Evolutionary conservation across 2,888 invertebrate genomes (phyloP), one percentile per base, ranked within the genome.

Genomic region (Brachypalpus laphriformis): DNA sequence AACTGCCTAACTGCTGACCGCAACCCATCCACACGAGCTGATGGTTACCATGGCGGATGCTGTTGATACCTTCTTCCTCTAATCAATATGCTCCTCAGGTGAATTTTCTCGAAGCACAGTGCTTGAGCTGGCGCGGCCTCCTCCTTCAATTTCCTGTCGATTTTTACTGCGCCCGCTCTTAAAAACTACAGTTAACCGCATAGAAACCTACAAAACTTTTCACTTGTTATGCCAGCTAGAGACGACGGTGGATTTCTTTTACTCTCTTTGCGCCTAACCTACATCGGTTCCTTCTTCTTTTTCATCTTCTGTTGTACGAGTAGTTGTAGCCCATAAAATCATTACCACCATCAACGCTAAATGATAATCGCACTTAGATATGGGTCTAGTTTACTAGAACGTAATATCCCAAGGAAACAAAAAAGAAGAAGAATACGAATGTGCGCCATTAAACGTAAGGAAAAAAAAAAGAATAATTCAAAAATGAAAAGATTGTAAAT

Each of bases 311-410:
- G 18, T 14, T 40, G 11, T 45, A 37, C 25, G 34, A 47, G 63
- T 47, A 42, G 56, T 42, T 70, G 40, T 31, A 34, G 74, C 25
- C 51, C 71, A 81, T 70, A 65, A 81, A 59, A 81, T 76, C 75
- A 81, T 61, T 80, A 83, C 80, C 81, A 49, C 75, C 80, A 70
- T 70, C 83, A 75, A 70, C 57, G 57, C 57, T 70, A 42, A 83
- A 75, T 85, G 71, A 76, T 85, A 85, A 81, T 85, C 85, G 54
- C 81, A 56, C 66, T 51, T 16, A 85, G 81, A 85, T 85, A 81
- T 81, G 76, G 85, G 81, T 81, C 85, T 85, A 81, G 81, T 81
- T 85, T 85, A 81, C 76, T 81, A 81, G 85, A 82, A 82, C 85
- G 70, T 75, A 57, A 31, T 45, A 66, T 59, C 18, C 14, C 18